These are phyloP conservation scores for Nipponia nippon DNA, from an alignment of 2,113 vertebrate genomes.

Conservation along the genomic window DNA sequence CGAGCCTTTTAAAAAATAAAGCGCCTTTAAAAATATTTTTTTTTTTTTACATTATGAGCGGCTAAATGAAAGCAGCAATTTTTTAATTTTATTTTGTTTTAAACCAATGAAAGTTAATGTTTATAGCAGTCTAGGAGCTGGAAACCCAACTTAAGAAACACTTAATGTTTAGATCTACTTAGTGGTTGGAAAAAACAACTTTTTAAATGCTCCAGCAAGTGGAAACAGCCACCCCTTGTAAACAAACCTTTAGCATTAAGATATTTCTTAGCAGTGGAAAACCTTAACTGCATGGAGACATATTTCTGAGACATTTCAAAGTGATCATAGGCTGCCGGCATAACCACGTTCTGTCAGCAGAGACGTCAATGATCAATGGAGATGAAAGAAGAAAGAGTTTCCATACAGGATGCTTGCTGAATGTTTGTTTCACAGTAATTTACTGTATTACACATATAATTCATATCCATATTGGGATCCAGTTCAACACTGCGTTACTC, in stretches of 20 bases:
- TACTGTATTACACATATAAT: constrained; percentile 23
- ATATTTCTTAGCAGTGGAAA: constrained; percentile 72
- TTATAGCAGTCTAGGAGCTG: constrained; percentile 71
- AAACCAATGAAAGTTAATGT: constrained; percentile 68
- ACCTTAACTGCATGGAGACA: constrained; percentile 71
- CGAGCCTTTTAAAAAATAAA: background rate
- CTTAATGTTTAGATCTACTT: constrained; percentile 81
- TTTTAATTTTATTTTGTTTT: constrained; percentile 34
- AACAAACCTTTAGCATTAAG: constrained; percentile 77
- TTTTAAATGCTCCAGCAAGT: constrained; percentile 70
- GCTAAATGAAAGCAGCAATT: constrained; percentile 1
- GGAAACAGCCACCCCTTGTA: constrained; percentile 80
- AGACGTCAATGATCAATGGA: constrained; percentile 58
- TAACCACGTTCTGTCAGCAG: constrained; percentile 68
- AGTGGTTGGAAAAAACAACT: constrained; percentile 82
- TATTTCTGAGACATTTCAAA: constrained; percentile 63
- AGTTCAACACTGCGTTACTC: background rate
- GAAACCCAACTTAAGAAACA: constrained; percentile 73
- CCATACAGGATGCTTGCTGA: constrained; percentile 57
- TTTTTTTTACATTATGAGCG: background rate
- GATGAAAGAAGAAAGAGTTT: constrained; percentile 67
- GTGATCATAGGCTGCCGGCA: constrained; percentile 54
- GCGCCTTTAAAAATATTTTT: background rate
- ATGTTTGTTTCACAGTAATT: constrained; percentile 38
- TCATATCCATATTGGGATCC: background rate